phyloP scores from a whole-genome alignment of 2,888 invertebrate species.

The Pristionchus japonicus region DNA sequence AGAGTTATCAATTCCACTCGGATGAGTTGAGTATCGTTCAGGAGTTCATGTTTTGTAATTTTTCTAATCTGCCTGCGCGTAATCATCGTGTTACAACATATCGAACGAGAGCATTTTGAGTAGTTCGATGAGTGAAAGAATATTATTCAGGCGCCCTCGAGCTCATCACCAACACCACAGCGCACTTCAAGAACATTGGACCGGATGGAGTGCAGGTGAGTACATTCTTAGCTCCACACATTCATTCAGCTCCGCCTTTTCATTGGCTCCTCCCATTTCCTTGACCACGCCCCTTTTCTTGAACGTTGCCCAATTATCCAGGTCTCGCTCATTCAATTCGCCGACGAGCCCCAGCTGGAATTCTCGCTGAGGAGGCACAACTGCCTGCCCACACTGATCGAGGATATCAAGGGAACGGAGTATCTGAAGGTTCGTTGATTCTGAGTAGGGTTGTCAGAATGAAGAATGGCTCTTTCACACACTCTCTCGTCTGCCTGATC shows the following conservation, averaged over 20 bases:
- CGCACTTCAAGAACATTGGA: conserved; percentile 66
- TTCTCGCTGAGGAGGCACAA: conserved; percentile 69
- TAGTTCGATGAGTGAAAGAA: not conserved
- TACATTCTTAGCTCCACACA: not conserved
- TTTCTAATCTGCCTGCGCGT: too few species aligned
- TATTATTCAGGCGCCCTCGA: conserved; percentile 53
- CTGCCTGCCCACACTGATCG: conserved; percentile 64
- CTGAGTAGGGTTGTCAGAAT: conserved; percentile 51
- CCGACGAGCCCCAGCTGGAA: conserved; percentile 69
- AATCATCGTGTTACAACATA: not conserved
- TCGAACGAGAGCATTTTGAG: too few species aligned
- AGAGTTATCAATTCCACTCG: too few species aligned
- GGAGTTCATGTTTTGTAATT: too few species aligned
- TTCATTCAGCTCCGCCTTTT: not conserved
- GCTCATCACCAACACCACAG: conserved; percentile 65
- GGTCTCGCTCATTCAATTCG: conserved; percentile 70
- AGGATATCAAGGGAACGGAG: conserved; percentile 68
- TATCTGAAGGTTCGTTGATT: conserved; percentile 47
- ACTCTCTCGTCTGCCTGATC: too few species aligned
- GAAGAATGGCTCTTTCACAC: not conserved
- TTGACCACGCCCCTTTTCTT: too few species aligned
- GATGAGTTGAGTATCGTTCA: too few species aligned
- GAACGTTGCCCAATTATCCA: conserved; percentile 35
- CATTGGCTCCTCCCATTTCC: not conserved
- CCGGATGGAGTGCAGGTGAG: conserved; percentile 66